Percentiles rank a stretch among this genome's conserved stretches.
Evolutionary conservation across 2,113 vertebrate species (phyloP).

Genomic region (Podarcis muralis): DNA sequence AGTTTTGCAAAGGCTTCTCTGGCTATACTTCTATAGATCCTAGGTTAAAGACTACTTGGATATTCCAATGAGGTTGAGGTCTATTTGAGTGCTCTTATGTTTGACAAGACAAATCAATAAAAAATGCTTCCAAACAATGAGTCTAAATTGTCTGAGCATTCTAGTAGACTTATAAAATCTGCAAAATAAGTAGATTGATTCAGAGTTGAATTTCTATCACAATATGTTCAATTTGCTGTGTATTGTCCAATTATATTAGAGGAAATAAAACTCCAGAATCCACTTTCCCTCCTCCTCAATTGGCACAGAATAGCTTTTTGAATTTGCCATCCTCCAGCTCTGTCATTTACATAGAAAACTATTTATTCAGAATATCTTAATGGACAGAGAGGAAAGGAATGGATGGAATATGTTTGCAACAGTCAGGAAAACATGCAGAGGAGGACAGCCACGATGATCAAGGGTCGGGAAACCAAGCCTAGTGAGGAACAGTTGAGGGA

Average conservation of each 20-base stretch:
- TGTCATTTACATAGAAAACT: neutral
- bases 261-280: neutral
- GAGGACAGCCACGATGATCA: no score
- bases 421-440: neutral
- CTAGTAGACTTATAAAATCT: constrained; percentile 20
- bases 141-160: constrained; percentile 20
- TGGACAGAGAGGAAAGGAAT: neutral
- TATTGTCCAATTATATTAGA: constrained; percentile 5
- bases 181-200: constrained; percentile 10
- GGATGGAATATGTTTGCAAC: neutral
- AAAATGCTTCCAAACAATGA: constrained; percentile 5
- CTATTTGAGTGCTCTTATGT: neutral
- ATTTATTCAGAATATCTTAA: neutral
- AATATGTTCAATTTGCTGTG: neutral
- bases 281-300: constrained; percentile 3
- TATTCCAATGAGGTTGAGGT: neutral
- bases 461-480: no score
- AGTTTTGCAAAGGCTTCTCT: neutral
- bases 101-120: constrained; percentile 11
- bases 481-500: no score
- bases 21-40: neutral
- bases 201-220: neutral
- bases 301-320: neutral
- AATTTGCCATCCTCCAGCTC: neutral
- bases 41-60: neutral